Evolutionary conservation across 2,797 vertebrate genomes (phyloP), one percentile per base, ranked within the genome.

Genomic region (Ibycter americanus): DNA sequence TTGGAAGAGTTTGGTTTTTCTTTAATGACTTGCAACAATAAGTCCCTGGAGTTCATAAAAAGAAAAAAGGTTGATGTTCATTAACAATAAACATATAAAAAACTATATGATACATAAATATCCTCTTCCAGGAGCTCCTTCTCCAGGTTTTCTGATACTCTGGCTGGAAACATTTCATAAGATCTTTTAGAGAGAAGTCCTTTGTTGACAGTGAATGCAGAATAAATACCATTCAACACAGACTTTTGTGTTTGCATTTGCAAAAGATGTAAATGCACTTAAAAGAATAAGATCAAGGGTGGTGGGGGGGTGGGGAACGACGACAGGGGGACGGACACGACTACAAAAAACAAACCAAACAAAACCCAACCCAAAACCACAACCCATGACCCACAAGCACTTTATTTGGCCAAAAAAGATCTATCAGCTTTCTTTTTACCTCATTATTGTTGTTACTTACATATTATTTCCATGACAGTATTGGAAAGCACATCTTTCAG

Each of bases 401-500:
- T 95, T 83, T 72, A 76, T 82, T 36, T 79, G 63, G 25, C 27
- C 0, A 71, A 73, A 89, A 87, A 77, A 82, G 21, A 92, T 72
- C 68, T 51, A 74, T 89, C 76, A 62, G 82, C 67, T 89, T 93
- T 94, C 61, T 81, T 92, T 96, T 83, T 73, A 61, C 16, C 47
- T 91, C 84, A 44, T 78, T 91, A 86, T 95, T 93, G 66, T 87
- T 89, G 76, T 88, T 88, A 76, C 27, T 74, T 68, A 58, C 55
- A 72, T 38, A 55, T 78, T 93, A 67, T 59, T 63, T 89, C 82
- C 58, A 80, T 42, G 54, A 62, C 77, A 93, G 67, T 95, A 91
- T 82, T 94, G 93, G 96, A 95, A 90, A 85, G 84, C 94, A 70
- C 62, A 93, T 96, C 93, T 89, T 95, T 97, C 87, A 91, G 92